These are phyloP conservation scores for Noctua pronuba DNA, from an alignment of 2,888 invertebrate species.

Conservation along the genomic window DNA sequence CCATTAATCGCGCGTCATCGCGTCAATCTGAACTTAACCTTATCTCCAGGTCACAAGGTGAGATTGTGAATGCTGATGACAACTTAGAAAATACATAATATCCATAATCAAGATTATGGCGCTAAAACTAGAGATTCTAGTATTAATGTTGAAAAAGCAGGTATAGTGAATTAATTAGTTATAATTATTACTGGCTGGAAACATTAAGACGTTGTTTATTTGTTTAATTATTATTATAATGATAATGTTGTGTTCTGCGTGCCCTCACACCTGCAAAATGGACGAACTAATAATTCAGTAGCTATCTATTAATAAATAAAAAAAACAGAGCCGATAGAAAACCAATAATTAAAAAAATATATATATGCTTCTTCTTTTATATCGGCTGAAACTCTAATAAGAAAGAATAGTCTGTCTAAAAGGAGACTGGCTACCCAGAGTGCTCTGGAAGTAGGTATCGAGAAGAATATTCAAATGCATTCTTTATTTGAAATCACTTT, in stretches of 20 bases:
- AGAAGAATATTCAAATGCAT: slow-evolving; percentile 1
- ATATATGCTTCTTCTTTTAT: background rate
- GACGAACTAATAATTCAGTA: background rate
- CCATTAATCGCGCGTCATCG: background rate
- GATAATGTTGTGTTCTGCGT: background rate
- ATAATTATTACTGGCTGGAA: slow-evolving; percentile 28
- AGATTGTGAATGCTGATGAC: slow-evolving; percentile 52
- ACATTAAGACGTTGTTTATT: slow-evolving; percentile 30
- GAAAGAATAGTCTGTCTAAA: background rate
- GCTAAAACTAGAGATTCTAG: slow-evolving; percentile 32
- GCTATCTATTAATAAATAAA: background rate
- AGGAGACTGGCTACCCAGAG: too few species aligned
- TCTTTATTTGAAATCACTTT: background rate
- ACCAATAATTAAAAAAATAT: background rate
- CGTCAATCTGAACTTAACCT: slow-evolving; percentile 31
- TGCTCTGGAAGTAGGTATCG: background rate
- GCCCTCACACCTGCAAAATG: background rate
- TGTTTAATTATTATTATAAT: slow-evolving; percentile 33
- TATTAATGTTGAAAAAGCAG: slow-evolving; percentile 29
- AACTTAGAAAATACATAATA: slow-evolving; percentile 60
- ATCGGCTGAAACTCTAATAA: background rate
- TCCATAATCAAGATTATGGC: slow-evolving; percentile 42
- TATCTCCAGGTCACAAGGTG: slow-evolving; percentile 60
- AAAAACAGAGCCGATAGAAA: background rate
- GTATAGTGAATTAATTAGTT: slow-evolving; percentile 49